phyloP scores from a whole-genome alignment of 2,888 invertebrate species.

The Hirtodrosophila alboralis region DNA sequence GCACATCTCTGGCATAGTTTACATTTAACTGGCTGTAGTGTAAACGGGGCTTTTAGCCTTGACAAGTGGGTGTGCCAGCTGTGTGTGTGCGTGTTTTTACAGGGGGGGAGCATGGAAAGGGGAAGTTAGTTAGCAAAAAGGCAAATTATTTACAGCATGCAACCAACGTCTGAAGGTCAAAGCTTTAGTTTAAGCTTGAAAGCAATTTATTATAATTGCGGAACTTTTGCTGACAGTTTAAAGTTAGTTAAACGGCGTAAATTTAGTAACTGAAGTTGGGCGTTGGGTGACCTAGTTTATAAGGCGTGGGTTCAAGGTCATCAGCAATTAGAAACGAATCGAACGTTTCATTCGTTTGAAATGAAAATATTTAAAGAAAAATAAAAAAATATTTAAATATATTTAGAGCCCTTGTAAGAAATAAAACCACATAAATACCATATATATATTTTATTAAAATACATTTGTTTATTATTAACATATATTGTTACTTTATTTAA shows the following conservation, averaged over 20 bases:
- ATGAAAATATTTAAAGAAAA: neutral
- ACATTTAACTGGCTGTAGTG: too few species aligned
- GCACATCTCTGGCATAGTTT: too few species aligned
- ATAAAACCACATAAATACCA: constrained; percentile 51
- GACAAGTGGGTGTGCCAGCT: constrained; percentile 22
- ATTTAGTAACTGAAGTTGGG: constrained; percentile 2
- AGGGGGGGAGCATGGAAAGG: neutral
- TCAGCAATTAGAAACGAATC: constrained; percentile 5
- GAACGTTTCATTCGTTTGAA: constrained; percentile 1
- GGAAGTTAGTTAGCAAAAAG: too few species aligned
- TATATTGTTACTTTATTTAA: constrained; percentile 26
- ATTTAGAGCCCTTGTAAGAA: constrained; percentile 16
- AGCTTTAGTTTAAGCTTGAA: constrained; percentile 11
- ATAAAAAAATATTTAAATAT: neutral
- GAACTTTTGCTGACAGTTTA: constrained; percentile 27
- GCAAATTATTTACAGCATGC: constrained; percentile 38
- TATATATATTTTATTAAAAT: constrained; percentile 14
- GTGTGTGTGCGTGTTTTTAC: constrained; percentile 9
- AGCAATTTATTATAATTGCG: constrained; percentile 31
- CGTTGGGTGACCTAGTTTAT: constrained; percentile 22
- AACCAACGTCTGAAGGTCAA: constrained; percentile 50
- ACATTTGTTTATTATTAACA: constrained; percentile 26
- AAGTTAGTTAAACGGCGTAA: constrained; percentile 9
- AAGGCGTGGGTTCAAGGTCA: constrained; percentile 41
- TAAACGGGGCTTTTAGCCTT: constrained; percentile 10